Percentiles rank a stretch among this genome's conserved stretches.
These are phyloP conservation scores for Orchestes rusci DNA, from an alignment of 2,888 invertebrate genomes.

Conservation along the genomic window DNA sequence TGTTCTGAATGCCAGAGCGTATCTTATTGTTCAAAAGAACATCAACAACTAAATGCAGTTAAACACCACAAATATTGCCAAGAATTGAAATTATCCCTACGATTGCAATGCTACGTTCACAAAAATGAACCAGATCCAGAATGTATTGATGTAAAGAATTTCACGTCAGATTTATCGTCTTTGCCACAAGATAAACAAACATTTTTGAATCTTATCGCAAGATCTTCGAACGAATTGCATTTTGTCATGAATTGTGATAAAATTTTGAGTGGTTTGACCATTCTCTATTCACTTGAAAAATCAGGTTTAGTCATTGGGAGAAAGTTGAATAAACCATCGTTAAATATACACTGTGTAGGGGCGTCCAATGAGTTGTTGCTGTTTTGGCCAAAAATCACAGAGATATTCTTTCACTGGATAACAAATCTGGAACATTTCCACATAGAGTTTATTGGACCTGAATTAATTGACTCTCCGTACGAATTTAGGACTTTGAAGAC, in stretches of 20 bases:
- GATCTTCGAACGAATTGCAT: constrained; percentile 2
- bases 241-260: constrained; percentile 11
- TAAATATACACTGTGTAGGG: constrained; percentile 36
- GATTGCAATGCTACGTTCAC: constrained; percentile 25
- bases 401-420: constrained; percentile 34
- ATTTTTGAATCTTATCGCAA: neutral
- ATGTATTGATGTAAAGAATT: neutral
- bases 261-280: constrained; percentile 23
- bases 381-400: constrained; percentile 29
- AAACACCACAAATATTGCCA: constrained; percentile 27
- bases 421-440: constrained; percentile 29
- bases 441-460: constrained; percentile 35
- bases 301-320: constrained; percentile 21
- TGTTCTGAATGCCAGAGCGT: constrained; percentile 30
- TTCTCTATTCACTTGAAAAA: constrained; percentile 30
- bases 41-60: constrained; percentile 19
- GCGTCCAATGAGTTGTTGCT: constrained; percentile 30
- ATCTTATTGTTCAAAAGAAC: constrained; percentile 30
- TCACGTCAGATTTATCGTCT: neutral
- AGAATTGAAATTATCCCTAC: constrained; percentile 27
- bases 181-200: neutral
- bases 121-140: neutral
- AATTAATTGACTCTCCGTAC: constrained; percentile 13
- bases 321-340: constrained; percentile 17
- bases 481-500: constrained; percentile 10